Evolutionary conservation across 2,888 invertebrate species (phyloP).

Genomic region (Ferrisia virgata): DNA sequence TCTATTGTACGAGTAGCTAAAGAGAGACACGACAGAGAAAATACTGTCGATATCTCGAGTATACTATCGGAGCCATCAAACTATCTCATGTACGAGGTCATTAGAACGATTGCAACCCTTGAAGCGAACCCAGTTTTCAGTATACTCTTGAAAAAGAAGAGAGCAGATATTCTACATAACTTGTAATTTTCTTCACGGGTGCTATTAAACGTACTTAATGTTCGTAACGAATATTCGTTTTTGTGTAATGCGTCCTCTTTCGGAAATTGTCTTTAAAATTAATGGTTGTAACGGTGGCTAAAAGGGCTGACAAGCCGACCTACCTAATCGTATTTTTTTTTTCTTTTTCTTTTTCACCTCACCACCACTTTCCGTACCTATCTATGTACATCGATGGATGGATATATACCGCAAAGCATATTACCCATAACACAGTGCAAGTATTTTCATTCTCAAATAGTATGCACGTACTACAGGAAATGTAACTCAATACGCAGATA

Average conservation of each 20-base stretch:
- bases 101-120: constrained; percentile 31
- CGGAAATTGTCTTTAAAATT: constrained; percentile 28
- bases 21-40: not conserved
- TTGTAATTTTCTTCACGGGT: constrained; percentile 33
- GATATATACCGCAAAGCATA: too few species aligned
- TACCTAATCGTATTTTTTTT: not conserved
- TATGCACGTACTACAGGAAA: too few species aligned
- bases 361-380: too few species aligned
- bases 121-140: constrained; percentile 27
- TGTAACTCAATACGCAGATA: constrained; percentile 23
- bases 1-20: not conserved
- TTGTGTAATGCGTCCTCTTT: constrained; percentile 20
- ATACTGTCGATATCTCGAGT: constrained; percentile 25
- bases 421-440: too few species aligned
- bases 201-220: constrained; percentile 32
- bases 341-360: not conserved
- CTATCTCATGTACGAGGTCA: constrained; percentile 26
- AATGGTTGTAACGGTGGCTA: constrained; percentile 27
- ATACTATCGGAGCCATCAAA: constrained; percentile 24
- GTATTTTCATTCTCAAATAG: too few species aligned
- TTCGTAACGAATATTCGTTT: constrained; percentile 30
- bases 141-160: not conserved
- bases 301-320: not conserved
- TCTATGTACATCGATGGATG: not conserved
- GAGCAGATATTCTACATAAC: constrained; percentile 1